These are phyloP conservation scores for Xyliphius kryptos DNA, from an alignment of 2,113 vertebrate genomes.

Conservation along the genomic window DNA sequence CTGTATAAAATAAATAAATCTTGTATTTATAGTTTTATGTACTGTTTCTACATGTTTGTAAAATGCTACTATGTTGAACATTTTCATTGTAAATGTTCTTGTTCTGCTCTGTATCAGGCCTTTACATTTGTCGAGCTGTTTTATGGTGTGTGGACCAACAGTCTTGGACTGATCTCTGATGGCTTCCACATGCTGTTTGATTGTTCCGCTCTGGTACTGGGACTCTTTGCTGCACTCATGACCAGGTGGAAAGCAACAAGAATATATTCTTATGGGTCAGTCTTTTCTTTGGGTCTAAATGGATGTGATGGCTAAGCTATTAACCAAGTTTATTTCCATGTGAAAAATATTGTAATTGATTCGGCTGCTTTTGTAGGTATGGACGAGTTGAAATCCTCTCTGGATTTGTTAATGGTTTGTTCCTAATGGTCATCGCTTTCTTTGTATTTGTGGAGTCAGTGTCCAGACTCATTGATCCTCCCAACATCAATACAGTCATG, in stretches of 20 bases:
- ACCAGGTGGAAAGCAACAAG: slow-evolving; percentile 97
- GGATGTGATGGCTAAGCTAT: too few relatives aligned
- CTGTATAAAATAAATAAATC: not conserved
- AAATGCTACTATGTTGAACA: too few relatives aligned
- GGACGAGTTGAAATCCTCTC: slow-evolving; percentile 96
- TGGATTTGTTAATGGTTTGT: slow-evolving; percentile 96
- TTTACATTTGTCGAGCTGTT: slow-evolving; percentile 98
- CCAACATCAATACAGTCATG: slow-evolving; percentile 97
- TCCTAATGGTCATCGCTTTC: slow-evolving; percentile 97
- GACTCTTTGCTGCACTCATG: slow-evolving; percentile 94
- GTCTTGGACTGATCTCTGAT: slow-evolving; percentile 93
- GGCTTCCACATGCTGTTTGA: slow-evolving; percentile 99
- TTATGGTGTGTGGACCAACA: slow-evolving; percentile 96
- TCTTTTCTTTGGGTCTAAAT: not conserved
- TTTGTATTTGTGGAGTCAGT: slow-evolving; percentile 94
- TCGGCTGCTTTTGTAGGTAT: slow-evolving; percentile 68
- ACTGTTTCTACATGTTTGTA: too few relatives aligned
- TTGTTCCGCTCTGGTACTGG: slow-evolving; percentile 94
- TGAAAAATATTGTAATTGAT: too few relatives aligned
- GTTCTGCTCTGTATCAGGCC: slow-evolving; percentile 77
- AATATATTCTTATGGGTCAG: slow-evolving; percentile 94
- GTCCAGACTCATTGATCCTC: slow-evolving; percentile 86
- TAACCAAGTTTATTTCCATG: too few relatives aligned
- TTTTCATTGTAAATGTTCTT: too few relatives aligned
- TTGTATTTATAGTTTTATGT: too few relatives aligned